Base-by-base conservation (phyloP, 2,797 vertebrate genomes). In the Dicrostonyx torquatus region DNA sequence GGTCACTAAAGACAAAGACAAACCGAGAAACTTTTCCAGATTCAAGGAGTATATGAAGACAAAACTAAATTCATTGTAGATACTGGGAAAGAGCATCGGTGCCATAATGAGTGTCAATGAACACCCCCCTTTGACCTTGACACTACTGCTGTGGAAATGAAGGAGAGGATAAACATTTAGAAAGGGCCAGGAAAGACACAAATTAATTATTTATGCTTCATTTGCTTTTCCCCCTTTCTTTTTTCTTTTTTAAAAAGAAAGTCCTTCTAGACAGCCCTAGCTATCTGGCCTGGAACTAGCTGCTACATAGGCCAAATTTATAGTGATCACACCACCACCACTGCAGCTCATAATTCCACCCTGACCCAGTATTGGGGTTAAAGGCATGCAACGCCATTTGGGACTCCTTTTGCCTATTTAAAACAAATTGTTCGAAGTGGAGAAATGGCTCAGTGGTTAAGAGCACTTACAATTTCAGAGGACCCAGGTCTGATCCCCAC, bases 1-100 rank as follows among this genome's bases (percentile, higher is more conserved):
- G 48, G 34, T 86, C 78, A 90, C 60, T 12, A 93, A 79, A 91
- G 34, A 88, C 29, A 87, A 86, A 91, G 62, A 58, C 43, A 95
- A 11, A 75, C 29, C 24, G 26, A 84, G 18, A 29, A 90, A 79
- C 31, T 26, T 75, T 50, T 45, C 14, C 34, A 58, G 31, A 82
- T 78, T 70, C 80, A 90, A 95, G 37, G 11, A 83, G 7, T 66
- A 40, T 31, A 68, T 72, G 24, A 64, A 53, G 4, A 68, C 0
- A 8, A 75, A 76, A 72, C 7, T 37, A n/a, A 86, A 64, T 26
- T 31, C 24, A 78, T 64, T 37, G n/a, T 53, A 20, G 66, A 96
- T 55, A 13, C 55, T 77, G 24, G 29, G 53, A 89, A 95, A 43
- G 24, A 29, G 60, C 1, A 34, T 45, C 2, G 2, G 15, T 37